Percentiles rank a stretch among this genome's conserved stretches.
Conservation (phyloP, 1,140 invertebrate species). For the Helicoverpa armigera region DNA sequence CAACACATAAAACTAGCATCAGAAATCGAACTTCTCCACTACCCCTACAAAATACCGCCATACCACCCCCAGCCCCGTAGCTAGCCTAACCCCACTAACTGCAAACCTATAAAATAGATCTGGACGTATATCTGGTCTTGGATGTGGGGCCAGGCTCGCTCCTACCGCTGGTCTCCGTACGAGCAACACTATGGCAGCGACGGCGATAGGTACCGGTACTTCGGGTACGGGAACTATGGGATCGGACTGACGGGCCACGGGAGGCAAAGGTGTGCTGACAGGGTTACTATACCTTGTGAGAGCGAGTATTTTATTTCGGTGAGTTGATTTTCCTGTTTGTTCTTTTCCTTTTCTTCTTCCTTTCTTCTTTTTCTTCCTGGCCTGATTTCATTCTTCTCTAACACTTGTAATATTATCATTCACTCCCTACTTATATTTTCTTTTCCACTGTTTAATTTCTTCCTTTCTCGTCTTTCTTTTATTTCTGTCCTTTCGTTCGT, state of each 20-base stretch:
- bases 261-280: conserved; percentile 88
- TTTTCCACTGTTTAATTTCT: no score
- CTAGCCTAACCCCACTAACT: conserved; percentile 68
- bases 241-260: conserved; percentile 70
- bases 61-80: conserved; percentile 61
- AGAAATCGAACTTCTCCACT: background rate
- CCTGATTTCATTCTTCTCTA: no score
- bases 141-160: conserved; percentile 71
- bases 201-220: conserved; percentile 71
- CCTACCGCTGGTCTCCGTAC: conserved; percentile 78
- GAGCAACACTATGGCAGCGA: conserved; percentile 71
- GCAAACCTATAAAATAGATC: conserved; percentile 61
- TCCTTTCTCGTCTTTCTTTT: no score
- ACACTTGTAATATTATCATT: no score
- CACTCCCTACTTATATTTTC: no score
- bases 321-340: conserved; percentile 60
- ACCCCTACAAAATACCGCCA: background rate
- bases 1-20: background rate
- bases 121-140: conserved; percentile 80
- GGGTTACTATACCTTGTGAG: conserved; percentile 93
- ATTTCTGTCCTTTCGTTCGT: no score
- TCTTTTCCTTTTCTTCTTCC: no score
- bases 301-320: conserved; percentile 93
- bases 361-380: no score
- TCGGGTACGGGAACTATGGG: conserved; percentile 80